Evolutionary conservation across 35 echinoderm and acorn worm genomes (phyloP).

Genomic region (Acanthaster planci): DNA sequence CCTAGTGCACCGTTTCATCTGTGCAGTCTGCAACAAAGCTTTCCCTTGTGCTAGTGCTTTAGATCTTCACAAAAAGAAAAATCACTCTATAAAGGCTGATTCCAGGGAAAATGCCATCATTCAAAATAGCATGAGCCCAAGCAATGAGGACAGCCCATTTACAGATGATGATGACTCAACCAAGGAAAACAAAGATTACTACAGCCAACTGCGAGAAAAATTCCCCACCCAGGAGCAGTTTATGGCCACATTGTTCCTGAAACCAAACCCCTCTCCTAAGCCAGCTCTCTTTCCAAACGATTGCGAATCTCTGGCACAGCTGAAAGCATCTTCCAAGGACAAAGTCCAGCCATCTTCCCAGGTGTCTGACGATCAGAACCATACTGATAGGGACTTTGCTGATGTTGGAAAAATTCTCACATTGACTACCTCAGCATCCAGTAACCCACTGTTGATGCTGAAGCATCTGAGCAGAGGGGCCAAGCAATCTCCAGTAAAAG

Average conservation of each 20-base stretch:
- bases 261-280: conserved; percentile 45
- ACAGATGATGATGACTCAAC: conserved; percentile 5
- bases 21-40: conserved; percentile 66
- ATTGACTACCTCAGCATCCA: conserved; percentile 31
- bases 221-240: conserved; percentile 40
- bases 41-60: conserved; percentile 89
- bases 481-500: conserved; percentile 42
- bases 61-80: conserved; percentile 66
- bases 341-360: background rate
- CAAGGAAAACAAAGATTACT: background rate
- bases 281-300: background rate
- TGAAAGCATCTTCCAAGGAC: background rate
- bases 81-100: background rate
- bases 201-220: background rate
- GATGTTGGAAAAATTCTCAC: conserved; percentile 45
- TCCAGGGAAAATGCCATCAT: background rate
- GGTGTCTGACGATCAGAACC: background rate
- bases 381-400: conserved; percentile 29
- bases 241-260: conserved; percentile 48
- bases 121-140: background rate
- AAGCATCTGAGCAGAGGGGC: background rate
- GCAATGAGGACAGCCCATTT: conserved; percentile 7
- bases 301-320: background rate
- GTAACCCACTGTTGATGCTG: conserved; percentile 25
- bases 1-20: conserved; percentile 32